phyloP scores from a whole-genome alignment of 2,888 invertebrate species.

The Drosophila borborema region DNA sequence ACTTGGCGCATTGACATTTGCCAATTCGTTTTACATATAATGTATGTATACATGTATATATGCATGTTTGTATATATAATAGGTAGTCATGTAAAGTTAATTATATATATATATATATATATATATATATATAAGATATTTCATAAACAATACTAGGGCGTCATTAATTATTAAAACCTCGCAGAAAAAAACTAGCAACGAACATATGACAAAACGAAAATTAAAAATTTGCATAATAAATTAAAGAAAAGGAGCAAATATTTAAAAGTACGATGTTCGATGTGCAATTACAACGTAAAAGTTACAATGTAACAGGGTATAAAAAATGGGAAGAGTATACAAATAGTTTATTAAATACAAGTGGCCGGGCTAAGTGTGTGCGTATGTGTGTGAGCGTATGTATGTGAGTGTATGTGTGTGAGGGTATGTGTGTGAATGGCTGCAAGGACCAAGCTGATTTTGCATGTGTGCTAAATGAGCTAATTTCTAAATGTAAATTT shows the following conservation, averaged over 20 bases:
- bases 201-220: slow-evolving; percentile 6
- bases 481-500: slow-evolving; percentile 3
- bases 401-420: not conserved
- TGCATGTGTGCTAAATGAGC: not conserved
- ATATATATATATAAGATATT: slow-evolving; percentile 21
- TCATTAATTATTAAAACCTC: slow-evolving; percentile 26
- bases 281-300: not conserved
- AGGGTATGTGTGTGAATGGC: not conserved
- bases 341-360: slow-evolving; percentile 27
- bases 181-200: slow-evolving; percentile 16
- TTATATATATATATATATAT: slow-evolving; percentile 12
- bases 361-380: slow-evolving; percentile 22
- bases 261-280: slow-evolving; percentile 5
- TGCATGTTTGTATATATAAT: slow-evolving; percentile 9
- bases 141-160: slow-evolving; percentile 54
- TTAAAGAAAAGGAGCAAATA: not conserved
- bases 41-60: not conserved
- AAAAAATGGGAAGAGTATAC: slow-evolving; percentile 22
- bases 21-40: slow-evolving; percentile 30
- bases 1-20: slow-evolving; percentile 29
- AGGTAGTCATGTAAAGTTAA: slow-evolving; percentile 32
- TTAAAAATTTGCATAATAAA: not conserved
- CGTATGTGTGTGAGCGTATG: not conserved
- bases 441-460: too few relatives aligned
- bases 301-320: slow-evolving; percentile 11